Evolutionary conservation across 1,140 invertebrate species (phyloP).

Genomic region (Schlechtendalia chinensis): DNA sequence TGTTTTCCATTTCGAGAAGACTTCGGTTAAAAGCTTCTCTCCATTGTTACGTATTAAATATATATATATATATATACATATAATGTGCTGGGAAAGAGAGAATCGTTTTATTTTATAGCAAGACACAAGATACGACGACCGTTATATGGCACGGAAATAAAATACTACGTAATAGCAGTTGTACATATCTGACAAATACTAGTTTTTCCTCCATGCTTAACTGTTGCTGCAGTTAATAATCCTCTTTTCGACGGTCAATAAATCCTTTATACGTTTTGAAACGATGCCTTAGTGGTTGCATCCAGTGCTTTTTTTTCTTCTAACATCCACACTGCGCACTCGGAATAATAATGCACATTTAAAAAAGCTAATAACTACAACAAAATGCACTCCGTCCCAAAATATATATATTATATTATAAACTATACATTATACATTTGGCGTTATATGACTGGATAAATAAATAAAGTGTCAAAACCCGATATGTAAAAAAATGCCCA

Average conservation of each 20-base stretch:
- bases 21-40: slow-evolving; percentile 19
- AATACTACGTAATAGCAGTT: not conserved
- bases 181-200: slow-evolving; percentile 26
- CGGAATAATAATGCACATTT: not conserved
- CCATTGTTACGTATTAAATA: not conserved
- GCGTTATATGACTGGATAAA: no score
- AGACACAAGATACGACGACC: not conserved
- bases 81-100: not conserved
- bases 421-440: no score
- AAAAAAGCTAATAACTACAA: not conserved
- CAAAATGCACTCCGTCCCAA: not conserved
- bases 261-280: slow-evolving; percentile 23
- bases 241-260: slow-evolving; percentile 27
- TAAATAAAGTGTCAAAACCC: no score
- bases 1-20: slow-evolving; percentile 1
- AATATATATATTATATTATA: not conserved
- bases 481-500: no score
- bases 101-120: slow-evolving; percentile 18
- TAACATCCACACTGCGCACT: not conserved
- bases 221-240: slow-evolving; percentile 25
- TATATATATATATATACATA: no score
- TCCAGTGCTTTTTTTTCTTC: not conserved
- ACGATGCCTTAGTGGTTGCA: not conserved
- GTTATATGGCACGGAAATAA: not conserved
- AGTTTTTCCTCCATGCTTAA: slow-evolving; percentile 9